Conservation (phyloP, 2,888 invertebrate species). For the Dioctria rufipes region DNA sequence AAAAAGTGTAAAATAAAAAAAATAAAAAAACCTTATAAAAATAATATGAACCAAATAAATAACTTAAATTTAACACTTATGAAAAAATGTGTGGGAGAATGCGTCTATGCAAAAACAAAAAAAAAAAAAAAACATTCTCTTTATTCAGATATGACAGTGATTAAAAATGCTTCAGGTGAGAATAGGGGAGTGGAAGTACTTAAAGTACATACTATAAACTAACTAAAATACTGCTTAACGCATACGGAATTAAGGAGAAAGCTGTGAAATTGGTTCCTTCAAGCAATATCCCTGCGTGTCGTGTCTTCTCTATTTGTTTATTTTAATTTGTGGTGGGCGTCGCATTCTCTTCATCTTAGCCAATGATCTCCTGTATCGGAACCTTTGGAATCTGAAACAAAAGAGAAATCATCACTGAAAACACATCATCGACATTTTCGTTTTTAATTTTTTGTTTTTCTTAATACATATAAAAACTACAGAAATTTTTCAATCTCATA, state of each 20-base stretch:
- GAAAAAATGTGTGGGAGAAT: neutral
- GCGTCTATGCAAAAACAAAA: neutral
- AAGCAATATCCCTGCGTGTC: neutral
- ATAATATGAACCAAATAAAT: slow-evolving; percentile 23
- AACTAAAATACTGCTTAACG: slow-evolving; percentile 45
- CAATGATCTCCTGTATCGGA: slow-evolving; percentile 45
- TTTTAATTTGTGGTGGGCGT: slow-evolving; percentile 14
- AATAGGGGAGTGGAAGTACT: slow-evolving; percentile 8
- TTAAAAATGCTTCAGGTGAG: neutral
- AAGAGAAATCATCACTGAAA: slow-evolving; percentile 20
- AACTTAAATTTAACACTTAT: slow-evolving; percentile 16
- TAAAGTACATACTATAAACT: slow-evolving; percentile 11
- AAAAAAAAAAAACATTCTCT: neutral
- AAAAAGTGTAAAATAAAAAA: slow-evolving; percentile 6
- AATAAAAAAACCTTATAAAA: neutral
- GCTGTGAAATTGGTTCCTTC: neutral
- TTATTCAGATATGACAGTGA: neutral
- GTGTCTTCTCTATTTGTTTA: slow-evolving; percentile 19
- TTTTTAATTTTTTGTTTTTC: neutral
- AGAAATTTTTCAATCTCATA: too few relatives aligned
- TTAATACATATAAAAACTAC: too few relatives aligned
- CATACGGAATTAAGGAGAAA: slow-evolving; percentile 25
- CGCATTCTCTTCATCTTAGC: slow-evolving; percentile 43
- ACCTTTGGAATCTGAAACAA: slow-evolving; percentile 46
- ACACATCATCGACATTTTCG: neutral